Evolutionary conservation across 2,797 vertebrate genomes (phyloP), one percentile per base, ranked within the genome.

Genomic region (Myotis vivesi): DNA sequence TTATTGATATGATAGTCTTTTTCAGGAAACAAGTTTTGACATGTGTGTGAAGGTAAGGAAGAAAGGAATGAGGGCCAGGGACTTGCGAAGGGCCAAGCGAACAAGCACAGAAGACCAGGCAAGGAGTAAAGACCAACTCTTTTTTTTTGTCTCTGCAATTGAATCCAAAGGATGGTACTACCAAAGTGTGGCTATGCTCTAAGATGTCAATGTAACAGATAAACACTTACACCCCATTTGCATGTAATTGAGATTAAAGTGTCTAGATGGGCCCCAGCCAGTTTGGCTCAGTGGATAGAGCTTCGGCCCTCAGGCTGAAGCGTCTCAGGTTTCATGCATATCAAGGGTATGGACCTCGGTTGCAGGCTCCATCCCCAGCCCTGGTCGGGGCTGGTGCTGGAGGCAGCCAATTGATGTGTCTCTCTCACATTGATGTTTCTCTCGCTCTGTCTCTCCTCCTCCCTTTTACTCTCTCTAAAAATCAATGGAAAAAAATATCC

Each of bases 11-110:
- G 46, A 66, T 16, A 59, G 1, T 30, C 62, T 76, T 81, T 30
- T 77, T 87, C 53, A 76, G 36, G 80, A 94, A 91, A 36, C 44
- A 71, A 90, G n/a, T 82, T 82, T 86, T 33, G 69, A 30, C 22
- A 0, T 7, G 20, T 9, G 16, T 76, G 9, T 55, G n/a, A 94
- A 41, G 46, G 64, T 36, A 69, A 36, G 77, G 69, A 86, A 80
- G 22, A 80, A 62, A 59, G 11, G 53, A 55, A 16, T 8, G 36
- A 36, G 33, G 41, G 20, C 15, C 30, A 49, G 33, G 33, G 36
- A 28, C 22, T 30, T 72, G 13, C 62, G 19, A 82, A 55, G 68
- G 10, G 3, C 19, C 38, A 46, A 25, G n/a, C 66, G 46, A 62
- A 84, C 51, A 22, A 4, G 13, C 44, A 13, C 53, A 62, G 33